Base-by-base conservation (phyloP, 2,888 invertebrate genomes). In the Brachylomia viminalis region DNA sequence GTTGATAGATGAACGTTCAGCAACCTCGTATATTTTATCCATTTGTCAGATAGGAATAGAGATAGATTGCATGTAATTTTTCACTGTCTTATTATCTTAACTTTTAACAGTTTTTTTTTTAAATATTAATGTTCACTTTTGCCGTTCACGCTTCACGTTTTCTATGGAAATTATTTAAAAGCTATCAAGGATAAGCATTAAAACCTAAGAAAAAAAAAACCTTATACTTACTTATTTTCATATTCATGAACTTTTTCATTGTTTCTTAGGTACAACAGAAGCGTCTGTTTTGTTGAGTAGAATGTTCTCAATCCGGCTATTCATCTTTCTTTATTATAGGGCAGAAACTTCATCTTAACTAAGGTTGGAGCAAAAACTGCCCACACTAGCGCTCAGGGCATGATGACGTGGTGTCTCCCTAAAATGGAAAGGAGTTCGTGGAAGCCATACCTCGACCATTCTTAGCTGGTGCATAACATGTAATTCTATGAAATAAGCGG, bases 331-430 rank as follows among this genome's bases (percentile, higher is more conserved):
- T 80, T 83, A 79, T 75, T 80, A 77, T 61, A 38, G 47, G 52
- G 77, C 70, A 64, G 72, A 72, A 86, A 86, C 90, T 89, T 90
- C 86, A 74, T 87, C 89, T 91, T 91, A 90, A 90, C 83, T 82
- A 82, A 81, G 73, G 82, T 84, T 79, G 76, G 59, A 76, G 76
- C 77, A 90, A 91, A 90, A 91, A 89, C 88, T 78, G 74, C 75
- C 78, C 77, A 77, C 77, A 80, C 77, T 80, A 77, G 85, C 79
- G 74, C 80, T 84, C 66, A 76, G 85, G 85, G 85, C 80, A 72
- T 79, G 83, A 90, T 91, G 90, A 91, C 89, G 89, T 81, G 85
- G 85, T 81, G 77, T 67, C 81, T 86, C 86, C 91, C 88, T 91
- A 89, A 92, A 91, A 90, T 86, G 91, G 91, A 72, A 87, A 85